These are phyloP conservation scores for Brachycybe producta DNA, from an alignment of 2,888 invertebrate species.

Conservation along the genomic window DNA sequence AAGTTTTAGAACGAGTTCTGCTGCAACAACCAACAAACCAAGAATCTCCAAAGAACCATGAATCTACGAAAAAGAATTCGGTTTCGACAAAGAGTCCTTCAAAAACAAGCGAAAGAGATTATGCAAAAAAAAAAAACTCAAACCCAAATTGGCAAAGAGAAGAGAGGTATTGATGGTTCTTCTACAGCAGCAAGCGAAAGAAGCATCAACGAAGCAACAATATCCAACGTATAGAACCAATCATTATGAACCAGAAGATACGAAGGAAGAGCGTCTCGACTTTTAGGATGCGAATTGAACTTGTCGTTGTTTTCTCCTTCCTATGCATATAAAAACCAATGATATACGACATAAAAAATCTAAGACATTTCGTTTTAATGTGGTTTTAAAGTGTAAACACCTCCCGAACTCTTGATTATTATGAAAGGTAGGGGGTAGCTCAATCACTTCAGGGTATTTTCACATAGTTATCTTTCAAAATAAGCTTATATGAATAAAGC, in stretches of 20 bases:
- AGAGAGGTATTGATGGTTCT: conserved; percentile 60
- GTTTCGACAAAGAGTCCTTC: conserved; percentile 28
- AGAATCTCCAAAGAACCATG: conserved; percentile 69
- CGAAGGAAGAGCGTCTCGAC: conserved; percentile 67
- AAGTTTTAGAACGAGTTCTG: conserved; percentile 63
- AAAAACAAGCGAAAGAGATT: conserved; percentile 13
- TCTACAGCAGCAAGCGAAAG: conserved; percentile 65
- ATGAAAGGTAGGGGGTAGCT: too few species aligned
- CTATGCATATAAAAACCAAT: conserved; percentile 38
- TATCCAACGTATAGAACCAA: conserved; percentile 71
- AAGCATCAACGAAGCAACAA: conserved; percentile 58
- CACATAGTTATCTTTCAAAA: too few species aligned
- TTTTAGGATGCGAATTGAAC: conserved; percentile 73
- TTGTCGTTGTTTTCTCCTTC: conserved; percentile 85
- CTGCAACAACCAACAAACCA: conserved; percentile 57
- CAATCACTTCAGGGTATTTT: too few species aligned
- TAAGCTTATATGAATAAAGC: too few species aligned
- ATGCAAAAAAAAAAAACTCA: background rate
- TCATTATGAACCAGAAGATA: conserved; percentile 75
- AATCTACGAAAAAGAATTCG: conserved; percentile 39
- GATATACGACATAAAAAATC: background rate
- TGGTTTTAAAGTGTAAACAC: too few species aligned
- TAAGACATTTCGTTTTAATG: background rate
- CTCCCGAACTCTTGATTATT: too few species aligned
- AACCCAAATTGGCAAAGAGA: conserved; percentile 30